Evolutionary conservation across 2,113 vertebrate species (phyloP), one percentile per base, ranked within the genome.

Genomic region (Turdus rufiventris): DNA sequence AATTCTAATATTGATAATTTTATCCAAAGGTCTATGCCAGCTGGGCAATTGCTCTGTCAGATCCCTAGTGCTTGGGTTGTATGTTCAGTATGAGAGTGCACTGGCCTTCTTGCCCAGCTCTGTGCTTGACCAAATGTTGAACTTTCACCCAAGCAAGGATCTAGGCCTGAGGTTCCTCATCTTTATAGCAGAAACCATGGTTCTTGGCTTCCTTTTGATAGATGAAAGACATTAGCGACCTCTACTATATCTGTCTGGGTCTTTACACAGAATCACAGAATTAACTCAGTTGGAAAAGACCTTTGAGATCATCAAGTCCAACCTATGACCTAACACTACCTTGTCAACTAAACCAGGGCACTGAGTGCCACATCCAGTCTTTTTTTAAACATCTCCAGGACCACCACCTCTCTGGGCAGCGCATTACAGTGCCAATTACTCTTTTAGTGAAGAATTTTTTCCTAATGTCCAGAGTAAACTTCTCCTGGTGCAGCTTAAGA

Each of bases 51-150:
- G 16, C 16, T 85, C 40, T 21, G 25, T 48, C 43, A 47, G 29
- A 31, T 60, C 33, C 11, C n/a, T 82, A 24, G 8, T 28, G 3
- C 15, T 5, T 13, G 13, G 26, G 3, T 38, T 71, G 12, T 12
- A 14, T 0, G 0, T 60, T 68, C 43, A 50, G 8, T 54, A 48
- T 57, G 25, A 58, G 36, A 82, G 21, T 0, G 0, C n/a, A 18
- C 14, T 5, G 2, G 10, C 62, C 19, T 34, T 42, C 65, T 56
- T 72, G 24, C 18, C 43, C 26, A 50, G 34, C 34, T 91, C 34
- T 45, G 19, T 60, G 21, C 43, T 36, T 9, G 8, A 45, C 21
- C 36, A 63, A 73, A 62, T 47, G 40, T 18, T 77, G 20, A 6
- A 33, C 11, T 45, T 76, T 24, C 10, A 57, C 48, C 56, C 36